Percentiles rank a stretch among this genome's conserved stretches.
Conservation (phyloP, 2,113 vertebrate genomes). For the Dipodomys spectabilis region DNA sequence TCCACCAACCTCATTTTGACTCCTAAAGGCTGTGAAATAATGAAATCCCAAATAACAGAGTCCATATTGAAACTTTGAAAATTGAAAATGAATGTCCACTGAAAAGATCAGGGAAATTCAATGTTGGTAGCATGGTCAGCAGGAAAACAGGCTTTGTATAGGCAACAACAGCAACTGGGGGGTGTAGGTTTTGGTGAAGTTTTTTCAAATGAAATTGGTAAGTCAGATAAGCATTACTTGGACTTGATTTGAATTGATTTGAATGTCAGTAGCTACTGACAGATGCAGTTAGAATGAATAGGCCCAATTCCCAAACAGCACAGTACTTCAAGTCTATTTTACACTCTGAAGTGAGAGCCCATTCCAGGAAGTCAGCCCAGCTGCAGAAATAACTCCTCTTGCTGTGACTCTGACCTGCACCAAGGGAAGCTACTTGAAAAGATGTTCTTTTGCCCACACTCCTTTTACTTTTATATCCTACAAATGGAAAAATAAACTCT, state of each 20-base stretch:
- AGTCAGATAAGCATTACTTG: slow-evolving; percentile 60
- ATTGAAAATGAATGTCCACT: slow-evolving; percentile 48
- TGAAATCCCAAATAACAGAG: slow-evolving; percentile 16
- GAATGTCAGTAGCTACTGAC: slow-evolving; percentile 66
- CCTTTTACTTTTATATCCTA: slow-evolving; percentile 11
- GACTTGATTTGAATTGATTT: slow-evolving; percentile 70
- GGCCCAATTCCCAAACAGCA: slow-evolving; percentile 65
- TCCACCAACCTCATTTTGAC: not conserved
- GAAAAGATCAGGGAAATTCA: slow-evolving; percentile 50
- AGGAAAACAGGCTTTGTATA: slow-evolving; percentile 5
- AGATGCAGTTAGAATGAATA: slow-evolving; percentile 64
- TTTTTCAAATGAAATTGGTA: slow-evolving; percentile 40
- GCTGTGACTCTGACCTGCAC: slow-evolving; percentile 41
- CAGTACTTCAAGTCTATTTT: slow-evolving; percentile 71
- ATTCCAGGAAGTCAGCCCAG: slow-evolving; percentile 66
- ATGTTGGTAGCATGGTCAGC: not conserved
- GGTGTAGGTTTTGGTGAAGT: slow-evolving; percentile 3
- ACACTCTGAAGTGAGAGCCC: slow-evolving; percentile 63
- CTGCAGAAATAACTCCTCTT: slow-evolving; percentile 59
- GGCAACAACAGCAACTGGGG: not conserved
- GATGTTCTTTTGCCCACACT: slow-evolving; percentile 39
- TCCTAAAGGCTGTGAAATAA: not conserved
- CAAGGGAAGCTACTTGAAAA: slow-evolving; percentile 55
- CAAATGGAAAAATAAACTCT: slow-evolving; percentile 60
- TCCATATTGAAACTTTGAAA: slow-evolving; percentile 46